Conservation (phyloP, 2,113 vertebrate species). For the Haplochromis burtoni region DNA sequence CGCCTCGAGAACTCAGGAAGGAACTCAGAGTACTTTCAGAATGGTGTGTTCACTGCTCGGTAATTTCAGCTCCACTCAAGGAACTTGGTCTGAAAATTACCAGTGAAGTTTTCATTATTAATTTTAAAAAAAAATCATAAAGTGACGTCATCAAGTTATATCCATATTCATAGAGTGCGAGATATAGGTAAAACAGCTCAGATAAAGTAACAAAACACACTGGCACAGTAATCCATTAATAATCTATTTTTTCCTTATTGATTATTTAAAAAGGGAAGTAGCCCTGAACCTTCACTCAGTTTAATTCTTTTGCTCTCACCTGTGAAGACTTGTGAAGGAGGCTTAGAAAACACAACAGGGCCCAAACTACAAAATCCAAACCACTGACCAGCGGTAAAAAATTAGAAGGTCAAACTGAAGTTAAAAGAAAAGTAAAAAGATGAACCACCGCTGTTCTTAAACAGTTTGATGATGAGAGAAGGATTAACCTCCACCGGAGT, state of each 20-base stretch:
- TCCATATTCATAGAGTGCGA: neutral
- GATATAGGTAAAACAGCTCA: neutral
- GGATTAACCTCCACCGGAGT: neutral
- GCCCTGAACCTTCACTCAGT: neutral
- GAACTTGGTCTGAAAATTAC: neutral
- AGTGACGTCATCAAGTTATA: neutral
- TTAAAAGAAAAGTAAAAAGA: neutral
- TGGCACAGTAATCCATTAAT: neutral
- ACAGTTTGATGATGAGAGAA: neutral
- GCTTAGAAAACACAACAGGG: neutral
- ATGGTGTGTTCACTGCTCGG: neutral
- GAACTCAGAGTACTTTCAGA: neutral
- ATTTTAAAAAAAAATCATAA: neutral
- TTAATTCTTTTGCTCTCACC: neutral
- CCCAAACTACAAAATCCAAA: neutral
- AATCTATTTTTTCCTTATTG: neutral
- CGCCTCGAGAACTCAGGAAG: conserved; percentile 20
- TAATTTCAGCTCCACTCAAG: neutral
- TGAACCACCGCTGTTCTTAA: neutral
- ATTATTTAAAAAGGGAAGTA: neutral
- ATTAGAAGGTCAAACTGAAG: neutral
- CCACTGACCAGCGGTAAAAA: neutral
- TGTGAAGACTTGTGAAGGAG: neutral
- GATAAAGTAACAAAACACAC: neutral
- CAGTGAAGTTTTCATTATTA: neutral